Conservation (phyloP, 2,797 vertebrate species). For the Falco berigora region DNA sequence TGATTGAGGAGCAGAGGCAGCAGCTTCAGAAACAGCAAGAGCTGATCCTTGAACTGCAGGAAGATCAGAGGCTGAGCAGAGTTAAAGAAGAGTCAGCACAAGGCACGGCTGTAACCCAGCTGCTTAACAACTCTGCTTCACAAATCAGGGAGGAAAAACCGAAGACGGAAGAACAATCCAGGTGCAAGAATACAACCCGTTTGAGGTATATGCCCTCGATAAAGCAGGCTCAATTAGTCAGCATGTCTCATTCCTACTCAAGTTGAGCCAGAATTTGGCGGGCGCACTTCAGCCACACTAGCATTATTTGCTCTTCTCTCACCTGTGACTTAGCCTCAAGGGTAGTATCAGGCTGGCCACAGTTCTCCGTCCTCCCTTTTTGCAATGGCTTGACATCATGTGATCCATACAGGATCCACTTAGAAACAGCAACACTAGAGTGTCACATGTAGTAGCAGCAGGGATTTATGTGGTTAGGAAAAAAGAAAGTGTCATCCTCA, state of each 20-base stretch:
- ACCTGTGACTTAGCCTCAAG: not conserved
- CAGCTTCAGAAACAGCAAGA: slow-evolving; percentile 85
- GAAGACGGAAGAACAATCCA: not conserved
- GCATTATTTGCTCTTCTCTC: not conserved
- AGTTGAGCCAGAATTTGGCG: not conserved
- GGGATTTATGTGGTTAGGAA: not conserved
- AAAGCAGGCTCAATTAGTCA: not conserved
- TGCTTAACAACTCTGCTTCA: not conserved
- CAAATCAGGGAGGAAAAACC: not conserved
- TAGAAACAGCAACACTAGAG: not conserved
- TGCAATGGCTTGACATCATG: not conserved
- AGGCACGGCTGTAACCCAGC: not conserved
- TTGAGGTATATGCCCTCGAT: slow-evolving; percentile 10
- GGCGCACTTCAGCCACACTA: not conserved
- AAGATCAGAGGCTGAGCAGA: slow-evolving; percentile 72
- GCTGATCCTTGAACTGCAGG: slow-evolving; percentile 78
- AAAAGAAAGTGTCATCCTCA: not conserved
- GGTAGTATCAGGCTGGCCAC: not conserved
- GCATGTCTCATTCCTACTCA: not conserved
- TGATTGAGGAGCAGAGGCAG: slow-evolving; percentile 82
- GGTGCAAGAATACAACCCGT: not conserved
- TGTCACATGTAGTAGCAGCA: not conserved
- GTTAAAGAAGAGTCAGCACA: slow-evolving; percentile 67
- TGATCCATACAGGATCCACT: not conserved
- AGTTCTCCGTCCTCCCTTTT: not conserved